Conservation (phyloP, 2,888 invertebrate genomes). For the Brachyptera putata region DNA sequence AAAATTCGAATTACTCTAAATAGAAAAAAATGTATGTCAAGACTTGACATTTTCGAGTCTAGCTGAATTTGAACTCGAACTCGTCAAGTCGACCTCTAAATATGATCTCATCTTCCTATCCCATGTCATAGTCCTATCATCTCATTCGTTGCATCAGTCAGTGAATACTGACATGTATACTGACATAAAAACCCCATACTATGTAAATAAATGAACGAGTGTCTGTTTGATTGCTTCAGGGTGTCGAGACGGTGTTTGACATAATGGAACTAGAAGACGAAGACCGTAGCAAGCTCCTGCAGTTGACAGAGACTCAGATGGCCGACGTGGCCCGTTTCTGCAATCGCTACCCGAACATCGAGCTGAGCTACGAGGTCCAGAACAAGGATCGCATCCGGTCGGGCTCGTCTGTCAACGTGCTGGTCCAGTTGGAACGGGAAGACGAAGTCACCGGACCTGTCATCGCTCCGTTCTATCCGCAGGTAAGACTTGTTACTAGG, state of each 20-base stretch:
- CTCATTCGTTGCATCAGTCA: too few species aligned
- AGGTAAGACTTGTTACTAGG: slow-evolving; percentile 57
- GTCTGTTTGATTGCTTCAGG: too few species aligned
- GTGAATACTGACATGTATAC: too few species aligned
- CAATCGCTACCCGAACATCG: slow-evolving; percentile 98
- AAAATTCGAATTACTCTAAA: too few species aligned
- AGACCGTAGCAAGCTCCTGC: slow-evolving; percentile 71
- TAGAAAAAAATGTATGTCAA: too few species aligned
- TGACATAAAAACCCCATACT: too few species aligned
- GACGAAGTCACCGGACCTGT: slow-evolving; percentile 96
- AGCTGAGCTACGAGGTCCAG: slow-evolving; percentile 85
- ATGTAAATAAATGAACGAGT: too few species aligned
- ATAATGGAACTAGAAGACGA: slow-evolving; percentile 94
- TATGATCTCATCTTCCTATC: too few species aligned
- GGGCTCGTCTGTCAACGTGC: slow-evolving; percentile 83
- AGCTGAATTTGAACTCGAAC: too few species aligned
- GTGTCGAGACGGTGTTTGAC: slow-evolving; percentile 90
- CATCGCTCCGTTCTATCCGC: slow-evolving; percentile 97
- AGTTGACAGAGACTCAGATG: slow-evolving; percentile 83
- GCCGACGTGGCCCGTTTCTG: slow-evolving; percentile 98
- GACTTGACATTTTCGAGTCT: too few species aligned
- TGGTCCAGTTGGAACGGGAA: slow-evolving; percentile 90
- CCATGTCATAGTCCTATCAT: too few species aligned
- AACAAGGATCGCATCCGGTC: slow-evolving; percentile 72
- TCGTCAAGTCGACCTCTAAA: too few species aligned